Evolutionary conservation across 2,888 invertebrate species (phyloP).

Genomic region (Globia sparganii): DNA sequence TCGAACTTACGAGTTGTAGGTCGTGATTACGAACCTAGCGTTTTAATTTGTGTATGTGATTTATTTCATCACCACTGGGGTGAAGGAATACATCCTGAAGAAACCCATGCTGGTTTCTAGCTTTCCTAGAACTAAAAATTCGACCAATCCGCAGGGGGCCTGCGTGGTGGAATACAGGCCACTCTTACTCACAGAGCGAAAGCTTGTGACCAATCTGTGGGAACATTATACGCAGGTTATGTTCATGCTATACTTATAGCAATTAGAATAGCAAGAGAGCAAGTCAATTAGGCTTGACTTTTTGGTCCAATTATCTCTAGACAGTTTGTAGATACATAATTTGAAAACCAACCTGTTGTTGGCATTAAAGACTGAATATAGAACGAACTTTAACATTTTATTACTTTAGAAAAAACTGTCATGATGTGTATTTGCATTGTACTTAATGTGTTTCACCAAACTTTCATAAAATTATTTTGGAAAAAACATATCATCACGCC

Average conservation of each 20-base stretch:
- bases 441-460: neutral
- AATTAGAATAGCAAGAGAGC: neutral
- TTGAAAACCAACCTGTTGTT: conserved; percentile 2
- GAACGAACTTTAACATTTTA: neutral
- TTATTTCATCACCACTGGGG: neutral
- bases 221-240: neutral
- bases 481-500: neutral
- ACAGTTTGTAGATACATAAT: neutral
- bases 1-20: neutral
- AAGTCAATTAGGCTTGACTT: neutral
- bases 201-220: neutral
- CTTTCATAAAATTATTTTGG: neutral
- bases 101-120: too few species aligned
- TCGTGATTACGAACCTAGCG: neutral
- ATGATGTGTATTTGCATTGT: neutral
- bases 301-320: neutral
- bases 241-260: neutral
- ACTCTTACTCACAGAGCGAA: too few species aligned
- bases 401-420: neutral
- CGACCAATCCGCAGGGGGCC: neutral
- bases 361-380: conserved; percentile 33
- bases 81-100: neutral
- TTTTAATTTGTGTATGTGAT: neutral
- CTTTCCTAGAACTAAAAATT: neutral
- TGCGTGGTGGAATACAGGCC: neutral